Percentiles rank a stretch among this genome's conserved stretches.
Conservation (phyloP, 2,113 vertebrate genomes). For the Harpagus bidentatus region DNA sequence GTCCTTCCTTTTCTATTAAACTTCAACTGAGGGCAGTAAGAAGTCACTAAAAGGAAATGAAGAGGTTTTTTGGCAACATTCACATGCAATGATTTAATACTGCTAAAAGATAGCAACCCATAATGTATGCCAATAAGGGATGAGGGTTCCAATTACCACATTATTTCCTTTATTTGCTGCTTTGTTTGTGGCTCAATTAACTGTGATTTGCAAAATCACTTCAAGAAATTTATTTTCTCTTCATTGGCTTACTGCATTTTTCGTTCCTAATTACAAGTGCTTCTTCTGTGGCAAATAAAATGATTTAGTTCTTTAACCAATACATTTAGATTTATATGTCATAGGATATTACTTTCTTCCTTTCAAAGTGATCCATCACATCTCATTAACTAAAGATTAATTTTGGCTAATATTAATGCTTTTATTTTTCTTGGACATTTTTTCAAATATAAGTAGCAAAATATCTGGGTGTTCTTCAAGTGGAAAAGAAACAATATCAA, state of each 20-base stretch:
- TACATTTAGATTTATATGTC: conserved; percentile 24
- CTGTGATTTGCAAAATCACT: conserved; percentile 63
- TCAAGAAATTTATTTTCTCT: conserved; percentile 60
- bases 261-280: conserved; percentile 37
- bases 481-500: background rate
- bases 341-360: conserved; percentile 21
- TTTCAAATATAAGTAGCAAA: background rate
- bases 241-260: conserved; percentile 20
- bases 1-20: conserved; percentile 89
- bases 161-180: conserved; percentile 73
- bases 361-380: background rate
- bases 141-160: conserved; percentile 67
- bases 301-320: conserved; percentile 16
- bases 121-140: conserved; percentile 73
- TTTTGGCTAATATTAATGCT: background rate
- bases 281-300: conserved; percentile 5
- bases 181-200: conserved; percentile 68
- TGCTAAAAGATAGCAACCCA: conserved; percentile 76
- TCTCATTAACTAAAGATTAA: conserved; percentile 12
- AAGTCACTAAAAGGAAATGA: conserved; percentile 88
- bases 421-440: background rate
- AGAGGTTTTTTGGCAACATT: conserved; percentile 80
- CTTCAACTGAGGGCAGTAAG: conserved; percentile 82
- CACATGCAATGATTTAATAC: conserved; percentile 81
- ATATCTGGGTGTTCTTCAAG: background rate